Conservation (phyloP, 2,797 vertebrate genomes). For the Coregonus suidteri region DNA sequence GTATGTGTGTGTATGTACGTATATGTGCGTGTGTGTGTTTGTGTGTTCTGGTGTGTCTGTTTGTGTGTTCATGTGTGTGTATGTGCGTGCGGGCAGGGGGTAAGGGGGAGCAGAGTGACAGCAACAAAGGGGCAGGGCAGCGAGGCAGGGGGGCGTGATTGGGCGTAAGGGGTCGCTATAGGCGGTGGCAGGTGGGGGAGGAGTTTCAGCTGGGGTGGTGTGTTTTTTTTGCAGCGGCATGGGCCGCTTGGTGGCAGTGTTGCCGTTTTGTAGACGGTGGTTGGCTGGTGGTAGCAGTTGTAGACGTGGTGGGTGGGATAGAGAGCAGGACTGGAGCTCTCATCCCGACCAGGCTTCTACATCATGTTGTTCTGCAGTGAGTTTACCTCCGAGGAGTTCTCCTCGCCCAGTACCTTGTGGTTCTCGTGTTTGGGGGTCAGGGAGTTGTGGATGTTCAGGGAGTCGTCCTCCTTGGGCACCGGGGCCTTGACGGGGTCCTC, state of each 20-base stretch:
- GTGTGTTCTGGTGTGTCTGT: slow-evolving; percentile 26
- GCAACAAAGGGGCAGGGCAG: slow-evolving; percentile 62
- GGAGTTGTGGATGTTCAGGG: slow-evolving; percentile 94
- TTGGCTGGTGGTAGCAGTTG: slow-evolving; percentile 55
- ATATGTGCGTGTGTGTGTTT: slow-evolving; percentile 30
- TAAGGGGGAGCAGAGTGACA: slow-evolving; percentile 64
- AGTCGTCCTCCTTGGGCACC: slow-evolving; percentile 87
- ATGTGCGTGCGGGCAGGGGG: slow-evolving; percentile 46
- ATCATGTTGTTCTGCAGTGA: slow-evolving; percentile 98
- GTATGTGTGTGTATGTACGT: slow-evolving; percentile 5
- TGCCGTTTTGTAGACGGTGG: slow-evolving; percentile 62
- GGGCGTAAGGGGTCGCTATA: slow-evolving; percentile 41
- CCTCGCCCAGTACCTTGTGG: slow-evolving; percentile 86
- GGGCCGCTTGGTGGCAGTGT: slow-evolving; percentile 66
- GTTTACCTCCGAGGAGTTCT: slow-evolving; percentile 85
- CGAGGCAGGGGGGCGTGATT: slow-evolving; percentile 55
- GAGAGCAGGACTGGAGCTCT: slow-evolving; percentile 27
- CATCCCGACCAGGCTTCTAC: slow-evolving; percentile 68
- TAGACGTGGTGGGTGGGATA: not conserved
- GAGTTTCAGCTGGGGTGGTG: slow-evolving; percentile 54
- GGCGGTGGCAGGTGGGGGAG: slow-evolving; percentile 36
- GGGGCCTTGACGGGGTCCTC: slow-evolving; percentile 94
- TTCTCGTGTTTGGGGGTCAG: slow-evolving; percentile 91
- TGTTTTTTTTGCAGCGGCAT: slow-evolving; percentile 46
- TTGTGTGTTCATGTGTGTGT: slow-evolving; percentile 23